Base-by-base conservation (phyloP, 2,797 vertebrate genomes). In the Tragelaphus eurycerus region DNA sequence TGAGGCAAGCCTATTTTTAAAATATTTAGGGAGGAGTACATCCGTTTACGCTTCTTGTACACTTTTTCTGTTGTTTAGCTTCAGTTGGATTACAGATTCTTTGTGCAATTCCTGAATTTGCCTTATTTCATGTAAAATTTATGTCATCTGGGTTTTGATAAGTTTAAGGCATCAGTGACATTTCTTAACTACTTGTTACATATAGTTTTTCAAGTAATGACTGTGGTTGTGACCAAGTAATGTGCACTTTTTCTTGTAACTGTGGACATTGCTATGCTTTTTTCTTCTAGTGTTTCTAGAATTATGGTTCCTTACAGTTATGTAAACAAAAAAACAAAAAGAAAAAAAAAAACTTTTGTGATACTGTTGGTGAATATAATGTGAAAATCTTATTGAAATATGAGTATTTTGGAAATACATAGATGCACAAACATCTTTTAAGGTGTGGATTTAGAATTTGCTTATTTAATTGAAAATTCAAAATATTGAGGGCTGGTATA, bases 351-450 rank as follows among this genome's bases (percentile, higher is more conserved):
- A 94, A 98, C 98, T 99, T 99, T 99, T 99, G 99, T 99, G 99
- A 99, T 99, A 99, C 99, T 99, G 99, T 99, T 99, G 99, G 99
- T 99, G 99, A 99, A 99, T 98, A 99, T 99, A 99, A 99, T 99
- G 99, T 99, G 99, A 99, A 99, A 99, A 99, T 99, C 98, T 99
- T 99, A 99, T 98, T 99, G 98, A 99, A 99, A 99, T 99, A 99
- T 98, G 98, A 99, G 98, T 99, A 99, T 99, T 99, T 99, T 99
- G 99, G 98, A 99, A 98, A 99, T 99, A 98, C 98, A 98, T 98
- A 99, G 98, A 98, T 98, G 99, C 98, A 99, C 98, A 99, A 98
- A 98, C 98, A 98, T 98, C 99, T 98, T 98, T 98, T 98, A 98
- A 98, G 94, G 97, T 99, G 99, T 99, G 98, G 97, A 98, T 98